Percentiles rank a stretch among this genome's conserved stretches.
Conservation (phyloP, 2,888 invertebrate genomes). For the Leptothorax acervorum region DNA sequence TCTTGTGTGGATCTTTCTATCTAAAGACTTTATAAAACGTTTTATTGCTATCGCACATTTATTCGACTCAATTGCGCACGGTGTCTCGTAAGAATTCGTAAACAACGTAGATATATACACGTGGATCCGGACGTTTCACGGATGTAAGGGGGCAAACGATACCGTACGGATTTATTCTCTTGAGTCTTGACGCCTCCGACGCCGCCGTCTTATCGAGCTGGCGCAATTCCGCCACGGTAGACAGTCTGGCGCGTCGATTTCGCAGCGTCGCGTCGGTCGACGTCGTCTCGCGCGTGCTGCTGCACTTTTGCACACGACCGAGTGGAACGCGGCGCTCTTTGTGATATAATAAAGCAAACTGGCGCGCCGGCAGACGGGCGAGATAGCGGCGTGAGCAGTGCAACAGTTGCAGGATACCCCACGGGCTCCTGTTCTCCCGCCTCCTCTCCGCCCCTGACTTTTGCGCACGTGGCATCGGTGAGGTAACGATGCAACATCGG, state of each 20-base stretch:
- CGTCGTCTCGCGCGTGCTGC: neutral
- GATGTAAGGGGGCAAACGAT: conserved; percentile 18
- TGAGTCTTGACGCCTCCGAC: conserved; percentile 23
- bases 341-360: conserved; percentile 54
- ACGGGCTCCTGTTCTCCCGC: neutral
- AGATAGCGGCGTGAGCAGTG: conserved; percentile 57
- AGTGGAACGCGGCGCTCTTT: conserved; percentile 4
- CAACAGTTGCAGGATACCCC: conserved; percentile 67
- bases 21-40: neutral
- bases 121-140: neutral
- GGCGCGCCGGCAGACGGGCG: conserved; percentile 40
- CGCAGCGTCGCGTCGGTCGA: conserved; percentile 10
- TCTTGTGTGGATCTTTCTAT: neutral
- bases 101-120: conserved; percentile 31
- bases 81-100: conserved; percentile 13
- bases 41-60: neutral
- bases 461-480: conserved; percentile 12
- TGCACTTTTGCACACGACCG: conserved; percentile 16
- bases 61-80: neutral
- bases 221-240: conserved; percentile 44
- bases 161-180: conserved; percentile 36
- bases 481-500: conserved; percentile 28
- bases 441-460: neutral
- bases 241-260: conserved; percentile 53
- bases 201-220: conserved; percentile 42